phyloP scores from a whole-genome alignment of 2,888 invertebrate genomes.

The Germaria angustata region DNA sequence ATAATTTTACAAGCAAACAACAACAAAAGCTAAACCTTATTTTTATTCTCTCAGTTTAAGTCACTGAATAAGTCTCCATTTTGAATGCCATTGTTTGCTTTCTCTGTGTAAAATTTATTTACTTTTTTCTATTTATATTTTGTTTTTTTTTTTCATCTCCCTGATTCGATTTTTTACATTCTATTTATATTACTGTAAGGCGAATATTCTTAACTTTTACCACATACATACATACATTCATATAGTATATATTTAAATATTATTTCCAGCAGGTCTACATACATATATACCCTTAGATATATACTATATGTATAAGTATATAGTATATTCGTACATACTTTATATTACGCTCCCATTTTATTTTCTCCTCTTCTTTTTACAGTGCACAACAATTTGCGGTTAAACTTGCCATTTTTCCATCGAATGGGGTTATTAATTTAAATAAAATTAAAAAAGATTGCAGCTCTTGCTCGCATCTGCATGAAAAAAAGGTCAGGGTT shows the following conservation, averaged over 20 bases:
- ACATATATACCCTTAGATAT: no score
- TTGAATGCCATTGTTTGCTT: neutral
- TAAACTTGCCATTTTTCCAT: constrained; percentile 36
- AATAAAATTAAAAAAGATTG: neutral
- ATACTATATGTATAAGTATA: no score
- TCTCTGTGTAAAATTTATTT: neutral
- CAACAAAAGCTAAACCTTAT: neutral
- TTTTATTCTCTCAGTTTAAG: neutral
- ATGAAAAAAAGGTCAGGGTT: constrained; percentile 41
- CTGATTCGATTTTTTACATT: neutral
- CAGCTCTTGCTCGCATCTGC: neutral
- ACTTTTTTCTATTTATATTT: constrained; percentile 16
- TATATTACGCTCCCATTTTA: constrained; percentile 5
- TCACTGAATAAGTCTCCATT: neutral
- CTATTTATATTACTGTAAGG: no score
- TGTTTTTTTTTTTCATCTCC: neutral
- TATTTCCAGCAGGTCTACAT: no score
- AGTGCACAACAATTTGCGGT: constrained; percentile 45
- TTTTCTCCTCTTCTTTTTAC: constrained; percentile 32
- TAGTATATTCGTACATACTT: no score
- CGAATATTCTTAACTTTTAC: no score
- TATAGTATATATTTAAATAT: no score
- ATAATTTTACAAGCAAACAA: neutral
- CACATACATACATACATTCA: no score
- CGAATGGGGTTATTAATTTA: constrained; percentile 12